These are phyloP conservation scores for Drepana arcuata DNA, from an alignment of 1,140 invertebrate genomes.

Conservation along the genomic window DNA sequence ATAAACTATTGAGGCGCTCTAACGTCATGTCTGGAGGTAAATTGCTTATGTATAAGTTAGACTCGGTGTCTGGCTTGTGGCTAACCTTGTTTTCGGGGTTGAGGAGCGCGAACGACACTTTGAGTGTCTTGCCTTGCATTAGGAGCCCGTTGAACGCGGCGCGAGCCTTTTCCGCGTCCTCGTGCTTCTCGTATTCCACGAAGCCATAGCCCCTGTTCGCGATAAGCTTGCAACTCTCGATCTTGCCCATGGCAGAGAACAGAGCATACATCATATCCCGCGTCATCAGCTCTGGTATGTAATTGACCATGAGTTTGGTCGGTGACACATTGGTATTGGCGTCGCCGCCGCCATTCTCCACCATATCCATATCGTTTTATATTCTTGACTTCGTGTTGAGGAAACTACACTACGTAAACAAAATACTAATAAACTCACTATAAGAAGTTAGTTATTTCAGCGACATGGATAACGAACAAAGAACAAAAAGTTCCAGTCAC, in stretches of 20 bases:
- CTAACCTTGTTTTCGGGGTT: slow-evolving; percentile 67
- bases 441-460: slow-evolving; percentile 50
- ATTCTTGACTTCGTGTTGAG: slow-evolving; percentile 54
- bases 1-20: slow-evolving; percentile 56
- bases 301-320: slow-evolving; percentile 72
- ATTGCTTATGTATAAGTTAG: slow-evolving; percentile 69
- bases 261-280: slow-evolving; percentile 69
- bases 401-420: slow-evolving; percentile 65
- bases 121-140: slow-evolving; percentile 68
- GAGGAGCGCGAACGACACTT: slow-evolving; percentile 68
- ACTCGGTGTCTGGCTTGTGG: slow-evolving; percentile 64
- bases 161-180: slow-evolving; percentile 69
- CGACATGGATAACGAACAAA: slow-evolving; percentile 53
- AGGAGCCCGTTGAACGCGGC: slow-evolving; percentile 65
- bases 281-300: slow-evolving; percentile 69
- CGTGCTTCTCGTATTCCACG: slow-evolving; percentile 66
- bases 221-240: slow-evolving; percentile 66
- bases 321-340: slow-evolving; percentile 69
- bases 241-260: slow-evolving; percentile 67
- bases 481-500: slow-evolving; percentile 54
- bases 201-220: slow-evolving; percentile 68
- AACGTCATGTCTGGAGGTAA: slow-evolving; percentile 66
- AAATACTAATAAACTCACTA: slow-evolving; percentile 64
- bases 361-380: slow-evolving; percentile 52
- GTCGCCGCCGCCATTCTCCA: slow-evolving; percentile 71